These are phyloP conservation scores for Manduca sexta DNA, from an alignment of 1,140 invertebrate genomes.

Conservation along the genomic window DNA sequence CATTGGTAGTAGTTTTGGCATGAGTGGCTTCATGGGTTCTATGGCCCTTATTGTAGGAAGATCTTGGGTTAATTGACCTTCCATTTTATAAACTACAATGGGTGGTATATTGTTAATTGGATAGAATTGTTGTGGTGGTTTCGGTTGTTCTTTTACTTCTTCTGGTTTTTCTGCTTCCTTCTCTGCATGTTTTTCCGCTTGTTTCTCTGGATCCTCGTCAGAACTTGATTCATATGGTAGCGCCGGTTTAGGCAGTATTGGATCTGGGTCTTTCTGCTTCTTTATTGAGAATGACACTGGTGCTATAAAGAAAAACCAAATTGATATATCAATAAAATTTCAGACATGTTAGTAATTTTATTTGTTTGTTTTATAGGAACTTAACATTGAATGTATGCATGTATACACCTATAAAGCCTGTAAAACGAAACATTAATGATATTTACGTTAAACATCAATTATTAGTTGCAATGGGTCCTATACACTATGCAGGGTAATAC, in stretches of 20 bases:
- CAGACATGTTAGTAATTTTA: too few species aligned
- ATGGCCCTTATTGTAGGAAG: constrained; percentile 31
- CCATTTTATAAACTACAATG: constrained; percentile 54
- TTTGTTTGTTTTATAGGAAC: too few species aligned
- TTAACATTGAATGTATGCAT: too few species aligned
- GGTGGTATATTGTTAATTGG: constrained; percentile 33
- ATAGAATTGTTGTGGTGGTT: constrained; percentile 18
- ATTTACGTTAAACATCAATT: too few species aligned
- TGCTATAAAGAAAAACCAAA: constrained; percentile 47
- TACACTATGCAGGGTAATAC: too few species aligned
- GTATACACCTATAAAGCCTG: too few species aligned
- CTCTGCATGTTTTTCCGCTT: constrained; percentile 27
- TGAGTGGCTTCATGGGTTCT: constrained; percentile 18
- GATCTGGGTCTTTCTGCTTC: constrained; percentile 82
- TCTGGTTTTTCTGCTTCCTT: constrained; percentile 22
- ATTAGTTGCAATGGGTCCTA: too few species aligned
- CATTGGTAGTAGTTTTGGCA: constrained; percentile 12
- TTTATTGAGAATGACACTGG: constrained; percentile 89
- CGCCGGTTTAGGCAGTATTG: constrained; percentile 79
- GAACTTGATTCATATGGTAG: constrained; percentile 85
- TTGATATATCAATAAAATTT: not conserved
- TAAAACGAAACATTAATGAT: too few species aligned
- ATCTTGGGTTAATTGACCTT: constrained; percentile 26
- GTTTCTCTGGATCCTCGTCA: constrained; percentile 73
- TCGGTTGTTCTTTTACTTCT: constrained; percentile 24